Conservation (phyloP, 2,113 vertebrate genomes). For the Oreochromis spilurus region DNA sequence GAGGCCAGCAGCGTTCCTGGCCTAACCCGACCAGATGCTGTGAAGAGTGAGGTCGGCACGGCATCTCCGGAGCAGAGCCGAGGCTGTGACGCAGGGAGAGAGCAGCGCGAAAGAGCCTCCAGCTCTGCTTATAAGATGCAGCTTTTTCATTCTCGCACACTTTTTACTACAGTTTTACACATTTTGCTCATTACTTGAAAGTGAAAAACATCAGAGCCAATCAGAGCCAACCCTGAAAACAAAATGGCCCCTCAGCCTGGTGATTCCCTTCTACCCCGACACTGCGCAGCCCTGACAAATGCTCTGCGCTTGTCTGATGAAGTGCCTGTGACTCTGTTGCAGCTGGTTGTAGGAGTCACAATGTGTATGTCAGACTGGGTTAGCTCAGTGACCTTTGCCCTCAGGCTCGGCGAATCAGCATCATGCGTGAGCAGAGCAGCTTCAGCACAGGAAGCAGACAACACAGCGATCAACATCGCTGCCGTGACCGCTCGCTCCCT, state of each 20-base stretch:
- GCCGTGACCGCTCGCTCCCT: background rate
- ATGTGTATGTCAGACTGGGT: conserved; percentile 12
- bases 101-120: background rate
- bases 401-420: background rate
- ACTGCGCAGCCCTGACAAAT: background rate
- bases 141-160: background rate
- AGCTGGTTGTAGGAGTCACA: background rate
- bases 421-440: conserved; percentile 5
- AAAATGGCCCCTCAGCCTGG: background rate
- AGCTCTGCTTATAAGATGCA: background rate
- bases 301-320: background rate
- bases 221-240: background rate
- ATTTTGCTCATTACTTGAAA: background rate
- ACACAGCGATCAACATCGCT: conserved; percentile 15
- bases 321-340: background rate
- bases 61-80: background rate
- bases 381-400: conserved; percentile 36
- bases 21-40: background rate
- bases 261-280: accelerated
- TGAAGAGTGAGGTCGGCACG: background rate
- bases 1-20: background rate
- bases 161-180: background rate
- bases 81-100: background rate
- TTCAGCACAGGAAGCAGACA: conserved; percentile 23
- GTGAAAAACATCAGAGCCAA: background rate